Conservation (phyloP, 2,888 invertebrate species). For the Monopis laevigella region DNA sequence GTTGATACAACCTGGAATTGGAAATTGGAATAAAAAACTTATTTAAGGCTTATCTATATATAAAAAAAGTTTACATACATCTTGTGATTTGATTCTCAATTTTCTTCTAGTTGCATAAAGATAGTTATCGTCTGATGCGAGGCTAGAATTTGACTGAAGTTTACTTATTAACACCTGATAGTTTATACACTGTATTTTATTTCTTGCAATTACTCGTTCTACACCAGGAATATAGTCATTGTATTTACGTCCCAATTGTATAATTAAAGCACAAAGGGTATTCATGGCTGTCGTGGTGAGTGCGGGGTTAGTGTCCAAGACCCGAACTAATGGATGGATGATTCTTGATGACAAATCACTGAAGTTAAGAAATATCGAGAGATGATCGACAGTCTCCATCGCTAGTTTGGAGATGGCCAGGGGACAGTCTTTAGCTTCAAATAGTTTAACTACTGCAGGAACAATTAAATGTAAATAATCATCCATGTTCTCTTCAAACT, state of each 20-base stretch:
- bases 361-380: conserved; percentile 90
- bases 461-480: conserved; percentile 94
- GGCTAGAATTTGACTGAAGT: conserved; percentile 77
- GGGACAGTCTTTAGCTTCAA: conserved; percentile 88
- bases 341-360: conserved; percentile 93
- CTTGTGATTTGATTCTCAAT: conserved; percentile 75
- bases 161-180: conserved; percentile 85
- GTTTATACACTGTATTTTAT: conserved; percentile 78
- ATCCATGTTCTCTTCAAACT: conserved; percentile 94
- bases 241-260: conserved; percentile 91
- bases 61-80: conserved; percentile 48
- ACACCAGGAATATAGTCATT: conserved; percentile 93
- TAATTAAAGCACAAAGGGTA: conserved; percentile 85
- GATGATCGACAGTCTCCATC: conserved; percentile 86
- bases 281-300: conserved; percentile 87
- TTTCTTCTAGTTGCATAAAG: conserved; percentile 71
- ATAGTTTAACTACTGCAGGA: conserved; percentile 91
- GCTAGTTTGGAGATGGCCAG: conserved; percentile 78
- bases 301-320: conserved; percentile 82
- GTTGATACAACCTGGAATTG: background rate
- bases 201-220: conserved; percentile 82
- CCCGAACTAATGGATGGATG: conserved; percentile 90
- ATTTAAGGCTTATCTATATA: too few species aligned
- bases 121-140: conserved; percentile 81
- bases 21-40: background rate